Percentiles rank a stretch among this genome's conserved stretches.
These are phyloP conservation scores for Epizoanthus fatuus DNA, from an alignment of 92 coral and sea anemone genomes.

Conservation along the genomic window DNA sequence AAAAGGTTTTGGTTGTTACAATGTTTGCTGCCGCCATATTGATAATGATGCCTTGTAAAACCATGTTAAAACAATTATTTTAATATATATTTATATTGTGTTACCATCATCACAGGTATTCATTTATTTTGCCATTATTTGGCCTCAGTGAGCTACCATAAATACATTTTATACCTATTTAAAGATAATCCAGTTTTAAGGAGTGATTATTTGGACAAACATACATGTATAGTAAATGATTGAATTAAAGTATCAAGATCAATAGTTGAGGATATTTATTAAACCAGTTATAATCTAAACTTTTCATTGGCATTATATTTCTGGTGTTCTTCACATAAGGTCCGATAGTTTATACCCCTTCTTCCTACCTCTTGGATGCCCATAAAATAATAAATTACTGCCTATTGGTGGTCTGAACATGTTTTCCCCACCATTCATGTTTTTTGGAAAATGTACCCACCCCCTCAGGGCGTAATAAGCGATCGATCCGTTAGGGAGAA, in stretches of 20 bases:
- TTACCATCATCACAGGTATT: conserved; percentile 4
- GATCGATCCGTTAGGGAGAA: too few species aligned
- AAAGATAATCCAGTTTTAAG: not conserved
- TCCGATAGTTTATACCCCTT: too few species aligned
- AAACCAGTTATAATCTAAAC: too few species aligned
- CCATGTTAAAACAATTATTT: conserved; percentile 25
- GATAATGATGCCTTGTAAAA: conserved; percentile 22
- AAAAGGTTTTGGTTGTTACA: conserved; percentile 33
- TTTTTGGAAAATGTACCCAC: too few species aligned
- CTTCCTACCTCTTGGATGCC: too few species aligned
- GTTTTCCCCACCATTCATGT: too few species aligned
- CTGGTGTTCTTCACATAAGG: too few species aligned
- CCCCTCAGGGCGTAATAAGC: too few species aligned
- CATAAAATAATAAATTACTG: too few species aligned
- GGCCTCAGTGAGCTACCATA: not conserved
- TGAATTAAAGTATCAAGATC: not conserved
- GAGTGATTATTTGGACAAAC: conserved; percentile 7
- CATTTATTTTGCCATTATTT: not conserved
- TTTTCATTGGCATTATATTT: too few species aligned
- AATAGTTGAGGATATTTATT: too few species aligned
- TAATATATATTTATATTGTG: not conserved
- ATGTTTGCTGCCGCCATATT: conserved; percentile 13
- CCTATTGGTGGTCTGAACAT: too few species aligned
- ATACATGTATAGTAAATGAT: not conserved
- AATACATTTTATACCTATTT: conserved; percentile 2